These are phyloP conservation scores for Hippopotamyrus pictus DNA, from an alignment of 2,797 vertebrate species.

Conservation along the genomic window DNA sequence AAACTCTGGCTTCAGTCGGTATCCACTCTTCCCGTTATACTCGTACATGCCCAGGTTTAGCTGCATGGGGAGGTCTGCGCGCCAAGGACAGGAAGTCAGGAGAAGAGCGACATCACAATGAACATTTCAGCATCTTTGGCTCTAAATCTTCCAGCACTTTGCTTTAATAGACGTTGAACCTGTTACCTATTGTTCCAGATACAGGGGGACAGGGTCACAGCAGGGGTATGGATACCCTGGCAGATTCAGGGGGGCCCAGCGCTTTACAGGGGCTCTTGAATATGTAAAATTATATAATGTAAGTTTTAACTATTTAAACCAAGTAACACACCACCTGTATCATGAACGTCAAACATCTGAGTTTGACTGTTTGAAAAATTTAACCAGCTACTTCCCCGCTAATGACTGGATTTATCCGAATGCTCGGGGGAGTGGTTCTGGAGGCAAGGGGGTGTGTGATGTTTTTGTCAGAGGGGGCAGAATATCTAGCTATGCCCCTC, in stretches of 20 bases:
- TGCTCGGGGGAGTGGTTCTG: neutral
- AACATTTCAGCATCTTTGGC: neutral
- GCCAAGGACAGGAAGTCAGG: neutral
- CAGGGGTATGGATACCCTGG: neutral
- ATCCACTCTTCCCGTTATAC: slow-evolving; percentile 82
- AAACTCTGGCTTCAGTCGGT: slow-evolving; percentile 79
- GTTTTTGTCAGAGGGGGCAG: neutral
- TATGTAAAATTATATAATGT: neutral
- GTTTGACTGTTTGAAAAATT: neutral
- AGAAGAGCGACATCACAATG: neutral
- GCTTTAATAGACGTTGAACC: neutral
- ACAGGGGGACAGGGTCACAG: neutral
- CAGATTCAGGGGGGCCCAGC: neutral
- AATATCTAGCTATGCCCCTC: neutral
- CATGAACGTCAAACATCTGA: neutral
- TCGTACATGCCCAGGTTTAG: slow-evolving; percentile 84
- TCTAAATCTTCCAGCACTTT: neutral
- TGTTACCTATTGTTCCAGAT: neutral
- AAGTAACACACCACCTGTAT: neutral
- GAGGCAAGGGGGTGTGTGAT: neutral
- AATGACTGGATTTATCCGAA: neutral
- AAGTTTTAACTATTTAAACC: neutral
- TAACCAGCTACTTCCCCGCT: neutral
- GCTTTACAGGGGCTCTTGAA: neutral
- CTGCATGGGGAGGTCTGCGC: slow-evolving; percentile 79